A percentile compares a stretch with the other conserved stretches of the same genome.
These are phyloP conservation scores for Drosophila rhopaloa DNA, from an alignment of 1,140 invertebrate genomes.

Conservation along the genomic window DNA sequence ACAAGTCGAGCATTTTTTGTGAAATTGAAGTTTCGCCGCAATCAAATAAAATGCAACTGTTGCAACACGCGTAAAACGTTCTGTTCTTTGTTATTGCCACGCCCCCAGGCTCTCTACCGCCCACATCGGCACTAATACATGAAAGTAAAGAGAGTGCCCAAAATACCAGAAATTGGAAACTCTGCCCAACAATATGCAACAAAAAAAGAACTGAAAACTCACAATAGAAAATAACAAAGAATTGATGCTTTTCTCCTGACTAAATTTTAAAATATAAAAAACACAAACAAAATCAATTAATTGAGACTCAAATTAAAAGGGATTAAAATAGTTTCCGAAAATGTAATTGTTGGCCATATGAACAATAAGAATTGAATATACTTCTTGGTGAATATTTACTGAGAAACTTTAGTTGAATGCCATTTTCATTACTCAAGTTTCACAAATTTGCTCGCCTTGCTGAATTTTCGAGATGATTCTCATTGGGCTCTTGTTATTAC, in stretches of 20 bases:
- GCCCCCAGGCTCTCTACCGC: background rate
- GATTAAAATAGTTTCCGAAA: no score
- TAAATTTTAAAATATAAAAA: background rate
- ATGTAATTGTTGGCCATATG: no score
- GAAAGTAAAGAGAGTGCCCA: constrained; percentile 1
- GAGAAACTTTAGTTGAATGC: background rate
- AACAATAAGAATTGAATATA: no score
- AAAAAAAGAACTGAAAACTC: background rate
- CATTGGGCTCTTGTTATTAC: background rate
- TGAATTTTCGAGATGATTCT: background rate
- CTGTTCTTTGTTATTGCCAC: constrained; percentile 35
- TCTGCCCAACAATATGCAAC: background rate
- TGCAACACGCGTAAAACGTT: constrained; percentile 10
- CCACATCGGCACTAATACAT: constrained; percentile 1
- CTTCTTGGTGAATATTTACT: no score
- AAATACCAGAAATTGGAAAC: constrained; percentile 4
- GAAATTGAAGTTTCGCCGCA: constrained; percentile 45
- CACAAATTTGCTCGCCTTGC: background rate
- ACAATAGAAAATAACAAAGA: background rate
- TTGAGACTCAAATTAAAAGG: no score
- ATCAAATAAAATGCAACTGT: constrained; percentile 47
- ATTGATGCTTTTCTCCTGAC: background rate
- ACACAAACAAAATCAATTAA: background rate
- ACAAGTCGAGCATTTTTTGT: constrained; percentile 3
- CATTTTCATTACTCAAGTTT: background rate